These are phyloP conservation scores for Marisa cornuarietis DNA, from an alignment of 1,140 invertebrate genomes.

Conservation along the genomic window DNA sequence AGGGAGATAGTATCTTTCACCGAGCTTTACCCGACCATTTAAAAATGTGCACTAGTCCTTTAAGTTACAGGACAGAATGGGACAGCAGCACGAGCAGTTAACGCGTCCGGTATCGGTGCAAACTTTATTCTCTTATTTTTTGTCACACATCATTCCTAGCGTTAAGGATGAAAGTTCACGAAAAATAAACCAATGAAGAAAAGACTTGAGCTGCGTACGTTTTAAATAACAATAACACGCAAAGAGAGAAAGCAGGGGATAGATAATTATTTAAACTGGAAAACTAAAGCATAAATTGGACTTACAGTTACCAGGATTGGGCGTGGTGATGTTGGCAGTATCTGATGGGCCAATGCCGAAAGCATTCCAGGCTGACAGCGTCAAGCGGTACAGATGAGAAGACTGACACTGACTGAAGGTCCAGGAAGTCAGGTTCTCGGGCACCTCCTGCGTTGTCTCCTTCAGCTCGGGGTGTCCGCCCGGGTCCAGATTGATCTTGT, in stretches of 20 bases:
- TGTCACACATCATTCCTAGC: too few relatives aligned
- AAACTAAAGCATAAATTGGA: conserved; percentile 15
- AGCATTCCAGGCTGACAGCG: conserved; percentile 81
- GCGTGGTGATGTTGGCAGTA: conserved; percentile 73
- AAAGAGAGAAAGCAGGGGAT: background rate
- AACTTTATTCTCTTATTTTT: too few relatives aligned
- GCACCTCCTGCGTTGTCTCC: conserved; percentile 73
- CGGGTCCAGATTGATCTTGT: conserved; percentile 76
- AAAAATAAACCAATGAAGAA: too few relatives aligned
- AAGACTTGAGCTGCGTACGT: too few relatives aligned
- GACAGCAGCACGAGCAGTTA: too few relatives aligned
- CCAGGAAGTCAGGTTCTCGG: conserved; percentile 69
- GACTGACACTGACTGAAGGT: conserved; percentile 82
- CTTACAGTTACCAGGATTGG: conserved; percentile 50
- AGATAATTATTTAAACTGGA: background rate
- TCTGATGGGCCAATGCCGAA: conserved; percentile 81
- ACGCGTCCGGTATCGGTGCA: too few relatives aligned
- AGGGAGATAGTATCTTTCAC: too few relatives aligned
- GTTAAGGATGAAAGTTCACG: too few relatives aligned
- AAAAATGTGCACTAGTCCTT: too few relatives aligned
- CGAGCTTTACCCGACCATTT: too few relatives aligned
- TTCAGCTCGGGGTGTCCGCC: conserved; percentile 48
- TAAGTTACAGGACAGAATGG: too few relatives aligned
- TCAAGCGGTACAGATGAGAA: conserved; percentile 79
- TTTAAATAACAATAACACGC: too few relatives aligned